Evolutionary conservation across 1,140 invertebrate species (phyloP), one percentile per base, ranked within the genome.

Genomic region (Carcinoscorpius rotundicauda): DNA sequence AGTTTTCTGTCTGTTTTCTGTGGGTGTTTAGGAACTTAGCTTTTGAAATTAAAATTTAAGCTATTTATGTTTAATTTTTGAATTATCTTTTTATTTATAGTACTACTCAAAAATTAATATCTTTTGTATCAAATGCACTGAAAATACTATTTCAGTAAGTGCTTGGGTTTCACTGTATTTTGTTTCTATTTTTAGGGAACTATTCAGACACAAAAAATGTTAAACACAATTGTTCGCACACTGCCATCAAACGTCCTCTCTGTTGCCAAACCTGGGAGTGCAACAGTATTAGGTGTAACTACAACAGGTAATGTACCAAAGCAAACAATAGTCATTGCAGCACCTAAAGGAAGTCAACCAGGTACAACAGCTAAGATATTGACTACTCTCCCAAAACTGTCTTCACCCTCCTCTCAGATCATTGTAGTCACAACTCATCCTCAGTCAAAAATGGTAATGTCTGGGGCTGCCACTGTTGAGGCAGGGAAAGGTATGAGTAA

Each of bases 401-500:
- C 72, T 51, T 67, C 66, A n/a, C 56, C 73, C 11, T 62, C 66
- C 6, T 75, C 74, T 6, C 78, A 79, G 68, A 76, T 78, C 63
- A 58, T 79, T 63, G 72, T 87, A 48, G 79, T 85, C 62, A 82
- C 84, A 48, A 29, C 29, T 29, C 29, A 29, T 29, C 29, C 29
- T 29, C 29, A 29, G 29, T 29, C 29, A 29, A 29, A 29, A 29
- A 29, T 29, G 29, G 81, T 85, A 58, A 82, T 85, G 72, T 82
- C 81, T 6, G 58, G 64, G 55, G 75, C 82, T 0, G 83, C 84
- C 6, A 85, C 82, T 3, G 79, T 81, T 3, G 83, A 85, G 70
- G 77, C 83, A 55, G 73, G 71, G 49, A 71, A 70, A 29, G 29
- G 29, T 29, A 29, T 29, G 29, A 29, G 29, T 29, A 29, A 29